Evolutionary conservation across 2,113 vertebrate species (phyloP).

Genomic region (Sterrhoptilus dennistouni): DNA sequence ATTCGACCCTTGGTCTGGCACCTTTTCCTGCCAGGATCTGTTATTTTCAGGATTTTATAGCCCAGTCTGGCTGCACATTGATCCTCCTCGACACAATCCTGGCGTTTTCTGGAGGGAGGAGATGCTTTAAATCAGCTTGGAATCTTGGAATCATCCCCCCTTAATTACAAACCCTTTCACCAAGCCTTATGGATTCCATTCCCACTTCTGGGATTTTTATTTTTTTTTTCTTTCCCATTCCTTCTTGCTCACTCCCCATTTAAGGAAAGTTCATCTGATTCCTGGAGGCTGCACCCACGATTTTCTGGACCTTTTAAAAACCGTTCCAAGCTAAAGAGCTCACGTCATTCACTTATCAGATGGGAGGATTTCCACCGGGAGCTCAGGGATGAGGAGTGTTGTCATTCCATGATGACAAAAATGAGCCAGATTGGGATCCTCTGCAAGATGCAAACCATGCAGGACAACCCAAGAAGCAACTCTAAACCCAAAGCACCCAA

Average conservation of each 20-base stretch:
- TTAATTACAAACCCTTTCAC: background rate
- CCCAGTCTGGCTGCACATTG: rapidly evolving
- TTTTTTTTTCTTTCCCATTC: background rate
- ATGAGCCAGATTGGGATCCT: rapidly evolving
- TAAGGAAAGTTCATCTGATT: background rate
- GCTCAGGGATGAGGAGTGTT: rapidly evolving
- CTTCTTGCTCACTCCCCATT: background rate
- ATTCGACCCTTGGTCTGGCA: rapidly evolving
- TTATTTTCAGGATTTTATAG: background rate
- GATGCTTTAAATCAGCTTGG: background rate
- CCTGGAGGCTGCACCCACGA: background rate
- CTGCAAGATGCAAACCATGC: background rate
- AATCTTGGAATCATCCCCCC: background rate
- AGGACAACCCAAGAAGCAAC: rapidly evolving
- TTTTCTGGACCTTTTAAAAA: background rate
- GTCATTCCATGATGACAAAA: background rate
- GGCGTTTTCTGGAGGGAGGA: background rate
- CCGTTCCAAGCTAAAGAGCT: background rate
- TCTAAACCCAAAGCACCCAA: background rate
- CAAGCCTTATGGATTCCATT: background rate
- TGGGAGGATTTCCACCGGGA: background rate
- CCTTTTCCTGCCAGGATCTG: background rate
- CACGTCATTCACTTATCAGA: background rate
- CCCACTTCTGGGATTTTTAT: background rate
- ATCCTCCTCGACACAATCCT: rapidly evolving